These are phyloP conservation scores for Xenopus borealis DNA, from an alignment of 2,113 vertebrate species.

Conservation along the genomic window DNA sequence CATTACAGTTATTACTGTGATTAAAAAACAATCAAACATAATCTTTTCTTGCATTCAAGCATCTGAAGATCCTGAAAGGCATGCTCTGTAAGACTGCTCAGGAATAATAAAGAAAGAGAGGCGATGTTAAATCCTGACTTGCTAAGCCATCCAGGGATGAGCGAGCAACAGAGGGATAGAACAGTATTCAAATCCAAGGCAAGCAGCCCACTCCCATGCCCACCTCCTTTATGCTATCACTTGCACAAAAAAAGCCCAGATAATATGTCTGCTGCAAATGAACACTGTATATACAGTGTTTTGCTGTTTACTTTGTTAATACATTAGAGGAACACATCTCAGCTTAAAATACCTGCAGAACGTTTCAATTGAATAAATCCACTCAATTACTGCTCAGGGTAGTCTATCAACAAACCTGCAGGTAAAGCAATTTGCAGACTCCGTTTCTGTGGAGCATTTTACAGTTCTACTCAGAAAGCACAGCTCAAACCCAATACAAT, in stretches of 20 bases:
- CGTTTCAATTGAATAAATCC: conserved; percentile 12
- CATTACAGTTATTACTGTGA: conserved; percentile 53
- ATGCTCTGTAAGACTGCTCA: neutral
- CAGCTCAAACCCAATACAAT: too few species aligned
- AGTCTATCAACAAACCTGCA: conserved; percentile 6
- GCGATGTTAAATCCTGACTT: conserved; percentile 6
- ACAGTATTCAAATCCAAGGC: conserved; percentile 3
- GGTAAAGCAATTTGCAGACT: neutral
- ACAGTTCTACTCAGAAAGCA: neutral
- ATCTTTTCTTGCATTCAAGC: conserved; percentile 48
- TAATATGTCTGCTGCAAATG: conserved; percentile 4
- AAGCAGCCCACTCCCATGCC: neutral
- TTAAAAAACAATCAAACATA: conserved; percentile 55
- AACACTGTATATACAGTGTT: neutral
- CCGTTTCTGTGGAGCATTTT: neutral
- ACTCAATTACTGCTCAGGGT: neutral
- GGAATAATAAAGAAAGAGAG: neutral
- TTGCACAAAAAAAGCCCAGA: neutral
- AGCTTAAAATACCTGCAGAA: conserved; percentile 8
- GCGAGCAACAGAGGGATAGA: neutral
- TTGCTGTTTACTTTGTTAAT: neutral
- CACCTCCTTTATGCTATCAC: neutral
- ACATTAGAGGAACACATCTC: neutral
- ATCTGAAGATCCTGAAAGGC: conserved; percentile 10
- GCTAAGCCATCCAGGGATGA: conserved; percentile 26